These are phyloP conservation scores for Myxocyprinus asiaticus DNA, from an alignment of 2,113 vertebrate species.

Conservation along the genomic window DNA sequence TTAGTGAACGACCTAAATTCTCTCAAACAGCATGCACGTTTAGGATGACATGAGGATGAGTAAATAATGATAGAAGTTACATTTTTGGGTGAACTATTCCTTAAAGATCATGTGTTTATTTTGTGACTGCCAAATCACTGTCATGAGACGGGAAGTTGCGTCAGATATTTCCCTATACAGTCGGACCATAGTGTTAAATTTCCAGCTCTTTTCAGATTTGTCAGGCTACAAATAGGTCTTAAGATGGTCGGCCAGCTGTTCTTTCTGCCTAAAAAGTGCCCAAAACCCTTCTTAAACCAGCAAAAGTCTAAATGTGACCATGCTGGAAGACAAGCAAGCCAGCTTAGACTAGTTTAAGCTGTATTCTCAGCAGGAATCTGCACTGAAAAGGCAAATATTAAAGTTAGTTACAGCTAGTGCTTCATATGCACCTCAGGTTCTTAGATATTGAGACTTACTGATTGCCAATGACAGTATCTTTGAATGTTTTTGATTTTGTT, in stretches of 20 bases:
- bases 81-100: too few species aligned
- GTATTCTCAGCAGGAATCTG: neutral
- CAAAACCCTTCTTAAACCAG: too few species aligned
- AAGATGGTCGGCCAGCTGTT: too few species aligned
- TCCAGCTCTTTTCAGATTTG: too few species aligned
- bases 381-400: neutral
- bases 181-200: neutral
- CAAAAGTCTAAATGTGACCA: too few species aligned
- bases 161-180: neutral
- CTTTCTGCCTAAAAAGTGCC: neutral
- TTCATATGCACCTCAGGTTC: neutral
- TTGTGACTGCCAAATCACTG: neutral
- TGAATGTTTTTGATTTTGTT: neutral
- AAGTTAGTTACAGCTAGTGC: neutral
- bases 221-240: too few species aligned
- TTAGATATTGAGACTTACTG: neutral
- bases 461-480: conserved; percentile 6
- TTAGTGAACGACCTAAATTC: too few species aligned
- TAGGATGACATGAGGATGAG: too few species aligned
- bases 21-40: too few species aligned
- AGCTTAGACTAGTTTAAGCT: neutral
- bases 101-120: neutral
- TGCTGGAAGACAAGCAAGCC: too few species aligned
- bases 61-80: too few species aligned
- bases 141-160: neutral